A percentile compares a stretch with the other conserved stretches of the same genome.
phyloP scores from a whole-genome alignment of 2,888 invertebrate species.

The Steinernema scapterisci region DNA sequence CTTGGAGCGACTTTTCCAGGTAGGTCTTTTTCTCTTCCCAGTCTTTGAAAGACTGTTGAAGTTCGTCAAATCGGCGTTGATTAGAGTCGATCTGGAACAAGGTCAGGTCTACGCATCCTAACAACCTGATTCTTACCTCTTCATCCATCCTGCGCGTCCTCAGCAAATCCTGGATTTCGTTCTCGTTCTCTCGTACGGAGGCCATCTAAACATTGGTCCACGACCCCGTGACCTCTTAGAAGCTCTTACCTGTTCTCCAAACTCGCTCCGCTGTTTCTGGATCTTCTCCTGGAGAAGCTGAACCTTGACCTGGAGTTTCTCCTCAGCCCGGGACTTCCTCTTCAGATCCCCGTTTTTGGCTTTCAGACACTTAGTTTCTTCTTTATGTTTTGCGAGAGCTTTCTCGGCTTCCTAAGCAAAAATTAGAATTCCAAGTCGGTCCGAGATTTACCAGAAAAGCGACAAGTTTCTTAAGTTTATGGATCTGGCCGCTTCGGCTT shows the following conservation, averaged over 20 bases:
- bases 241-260: not conserved
- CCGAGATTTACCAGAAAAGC: no score
- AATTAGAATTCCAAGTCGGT: no score
- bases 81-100: slow-evolving; percentile 2
- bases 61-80: not conserved
- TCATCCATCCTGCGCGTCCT: not conserved
- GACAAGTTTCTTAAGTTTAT: slow-evolving; percentile 2
- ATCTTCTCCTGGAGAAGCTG: no score
- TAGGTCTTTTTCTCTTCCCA: slow-evolving; percentile 36
- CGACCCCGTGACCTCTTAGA: no score
- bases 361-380: no score
- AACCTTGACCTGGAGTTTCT: slow-evolving; percentile 42
- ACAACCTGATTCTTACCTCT: no score
- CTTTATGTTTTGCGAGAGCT: not conserved
- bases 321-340: slow-evolving; percentile 33
- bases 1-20: not conserved
- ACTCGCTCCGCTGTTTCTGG: no score
- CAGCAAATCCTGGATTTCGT: not conserved
- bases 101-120: no score
- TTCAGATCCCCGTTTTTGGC: not conserved
- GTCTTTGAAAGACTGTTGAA: slow-evolving; percentile 6
- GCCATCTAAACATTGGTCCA: no score
- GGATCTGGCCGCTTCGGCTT: not conserved
- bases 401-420: slow-evolving; percentile 15
- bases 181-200: not conserved